Evolutionary conservation across 2,113 vertebrate genomes (phyloP).

Genomic region (Merops nubicus): DNA sequence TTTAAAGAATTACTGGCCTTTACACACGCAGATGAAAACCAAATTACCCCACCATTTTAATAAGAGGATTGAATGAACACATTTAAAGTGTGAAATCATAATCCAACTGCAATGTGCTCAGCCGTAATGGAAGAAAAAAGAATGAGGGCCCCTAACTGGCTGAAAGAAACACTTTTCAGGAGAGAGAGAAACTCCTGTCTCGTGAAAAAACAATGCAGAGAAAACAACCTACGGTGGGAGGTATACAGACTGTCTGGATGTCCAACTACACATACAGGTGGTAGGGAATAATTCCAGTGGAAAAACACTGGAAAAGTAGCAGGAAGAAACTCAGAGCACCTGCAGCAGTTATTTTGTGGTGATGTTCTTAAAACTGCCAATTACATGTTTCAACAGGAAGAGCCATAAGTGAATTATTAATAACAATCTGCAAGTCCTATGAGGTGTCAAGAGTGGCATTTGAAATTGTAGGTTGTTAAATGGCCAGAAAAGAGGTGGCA

Average conservation of each 20-base stretch:
- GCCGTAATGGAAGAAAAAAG: background rate
- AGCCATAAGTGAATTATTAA: background rate
- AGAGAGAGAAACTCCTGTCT: background rate
- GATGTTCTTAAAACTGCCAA: background rate
- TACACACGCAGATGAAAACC: background rate
- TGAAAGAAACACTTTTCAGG: background rate
- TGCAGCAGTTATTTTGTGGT: background rate
- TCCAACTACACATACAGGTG: background rate
- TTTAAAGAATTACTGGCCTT: background rate
- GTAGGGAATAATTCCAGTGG: background rate
- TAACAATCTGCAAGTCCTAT: background rate
- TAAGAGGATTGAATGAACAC: background rate
- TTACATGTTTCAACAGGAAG: background rate
- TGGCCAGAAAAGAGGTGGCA: background rate
- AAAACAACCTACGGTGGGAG: background rate
- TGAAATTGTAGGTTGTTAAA: background rate
- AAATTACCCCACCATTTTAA: background rate
- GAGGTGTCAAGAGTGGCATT: background rate
- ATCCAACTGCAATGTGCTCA: background rate
- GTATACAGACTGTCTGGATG: background rate
- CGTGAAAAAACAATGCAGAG: accelerated
- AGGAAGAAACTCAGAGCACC: background rate
- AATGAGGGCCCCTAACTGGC: background rate
- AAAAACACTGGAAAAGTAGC: background rate
- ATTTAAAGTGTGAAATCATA: background rate